Base-by-base conservation (phyloP, 2,113 vertebrate species). In the Triplophysa siluroides region DNA sequence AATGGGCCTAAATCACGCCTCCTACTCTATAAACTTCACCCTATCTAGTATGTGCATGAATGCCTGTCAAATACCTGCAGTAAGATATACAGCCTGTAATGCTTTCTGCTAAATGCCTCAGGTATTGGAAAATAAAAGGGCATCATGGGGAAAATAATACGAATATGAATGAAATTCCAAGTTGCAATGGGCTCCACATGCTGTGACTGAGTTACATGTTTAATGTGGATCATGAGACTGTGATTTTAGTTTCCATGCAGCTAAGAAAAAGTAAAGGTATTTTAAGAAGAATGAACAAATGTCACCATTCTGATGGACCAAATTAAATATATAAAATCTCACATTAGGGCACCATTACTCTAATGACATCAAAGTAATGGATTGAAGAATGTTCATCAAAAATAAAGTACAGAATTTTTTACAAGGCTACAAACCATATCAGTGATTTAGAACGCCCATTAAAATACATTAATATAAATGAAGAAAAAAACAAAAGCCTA, bases 121-220 rank as follows among this genome's bases (percentile, higher is more conserved):
- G 61, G 18, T 80, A 33, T 54, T 2, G 33, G 62, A 67, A 74
- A 84, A 80, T 68, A 13, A 70, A 56, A 18, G n/a, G 24, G 61
- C 62, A 54, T 65, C 21, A 8, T 52, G 62, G 14, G 50, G 41
- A 65, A 72, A 63, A 23, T 66, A 50, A 29, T 54, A 50, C 21
- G 63, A 76, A 83, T 64, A 56, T 23, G 38, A 80, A 83, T 33
- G 66, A 41, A 71, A 18, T 81, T 79, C 80, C 54, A 81, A 63
- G 83, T 84, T 84, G 68, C 82, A 81, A 74, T 84, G 61, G 66
- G 63, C 74, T 81, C 41, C 76, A 73, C 58, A 43, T 80, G 69
- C 23, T 77, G 54, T 60, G 29, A 52, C 41, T 43, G 26, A 29
- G 33, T 4, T 33, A 33, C 33, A 76, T 64, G 73, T 72, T 80